Percentiles rank a stretch among this genome's conserved stretches.
These are phyloP conservation scores for Xiphorhynchus elegans DNA, from an alignment of 2,113 vertebrate species.

Conservation along the genomic window DNA sequence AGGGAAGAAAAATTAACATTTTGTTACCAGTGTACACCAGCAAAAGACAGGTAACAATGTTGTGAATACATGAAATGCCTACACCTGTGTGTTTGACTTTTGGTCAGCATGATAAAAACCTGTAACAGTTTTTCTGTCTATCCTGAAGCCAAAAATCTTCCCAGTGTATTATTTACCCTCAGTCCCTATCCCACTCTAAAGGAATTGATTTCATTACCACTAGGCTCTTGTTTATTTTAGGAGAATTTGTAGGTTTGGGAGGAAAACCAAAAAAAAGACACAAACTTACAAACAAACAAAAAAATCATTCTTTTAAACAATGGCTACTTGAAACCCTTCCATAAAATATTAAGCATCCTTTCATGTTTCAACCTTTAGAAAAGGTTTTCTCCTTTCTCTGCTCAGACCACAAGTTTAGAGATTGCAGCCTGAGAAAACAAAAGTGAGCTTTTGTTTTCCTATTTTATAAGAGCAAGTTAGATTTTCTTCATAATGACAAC, in stretches of 20 bases:
- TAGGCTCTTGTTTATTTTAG: background rate
- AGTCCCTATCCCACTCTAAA: background rate
- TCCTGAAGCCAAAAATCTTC: background rate
- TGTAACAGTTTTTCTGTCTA: background rate
- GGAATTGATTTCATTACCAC: background rate
- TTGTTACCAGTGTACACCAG: background rate
- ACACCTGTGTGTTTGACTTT: background rate
- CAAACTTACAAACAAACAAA: background rate
- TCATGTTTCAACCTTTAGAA: background rate
- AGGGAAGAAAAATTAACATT: background rate
- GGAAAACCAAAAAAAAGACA: background rate
- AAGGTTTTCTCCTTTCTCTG: background rate
- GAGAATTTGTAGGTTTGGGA: background rate
- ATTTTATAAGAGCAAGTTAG: background rate
- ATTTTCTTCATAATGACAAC: background rate
- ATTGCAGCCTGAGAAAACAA: background rate
- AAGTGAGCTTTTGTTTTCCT: background rate
- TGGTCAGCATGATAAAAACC: background rate
- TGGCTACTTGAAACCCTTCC: background rate
- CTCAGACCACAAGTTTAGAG: background rate
- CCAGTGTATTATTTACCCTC: background rate
- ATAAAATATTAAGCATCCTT: background rate
- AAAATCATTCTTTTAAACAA: background rate
- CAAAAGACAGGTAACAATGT: background rate
- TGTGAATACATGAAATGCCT: background rate